Conservation (phyloP, 1,140 invertebrate genomes). For the Drosophila lini region DNA sequence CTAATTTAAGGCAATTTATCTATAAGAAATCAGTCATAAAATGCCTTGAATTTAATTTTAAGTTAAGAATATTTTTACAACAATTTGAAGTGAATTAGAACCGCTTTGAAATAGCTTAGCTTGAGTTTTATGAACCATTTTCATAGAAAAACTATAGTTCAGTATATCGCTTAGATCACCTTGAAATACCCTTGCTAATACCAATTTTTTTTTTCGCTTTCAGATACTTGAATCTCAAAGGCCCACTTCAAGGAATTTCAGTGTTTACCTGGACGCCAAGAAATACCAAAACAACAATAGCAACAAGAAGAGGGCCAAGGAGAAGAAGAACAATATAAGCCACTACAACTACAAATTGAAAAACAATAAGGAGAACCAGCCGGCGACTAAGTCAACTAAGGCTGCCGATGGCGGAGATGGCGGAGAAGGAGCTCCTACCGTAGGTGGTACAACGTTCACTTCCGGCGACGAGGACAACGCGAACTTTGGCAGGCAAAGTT, state of each 20-base stretch:
- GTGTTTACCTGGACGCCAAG: slow-evolving; percentile 64
- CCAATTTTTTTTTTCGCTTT: slow-evolving; percentile 6
- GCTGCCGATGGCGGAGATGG: slow-evolving; percentile 2
- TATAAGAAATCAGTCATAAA: not conserved
- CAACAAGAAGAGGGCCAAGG: slow-evolving; percentile 22
- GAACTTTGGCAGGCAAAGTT: slow-evolving; percentile 70
- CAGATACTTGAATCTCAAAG: slow-evolving; percentile 80
- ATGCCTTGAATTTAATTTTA: not conserved
- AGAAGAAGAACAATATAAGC: slow-evolving; percentile 51
- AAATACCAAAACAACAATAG: slow-evolving; percentile 46
- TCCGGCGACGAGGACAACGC: slow-evolving; percentile 30
- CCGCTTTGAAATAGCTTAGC: not conserved
- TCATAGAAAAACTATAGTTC: not conserved
- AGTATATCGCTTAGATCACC: not conserved
- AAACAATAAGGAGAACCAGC: slow-evolving; percentile 61
- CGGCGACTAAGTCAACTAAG: slow-evolving; percentile 18
- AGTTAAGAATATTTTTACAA: not conserved
- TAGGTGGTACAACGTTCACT: slow-evolving; percentile 25
- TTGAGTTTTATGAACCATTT: not conserved
- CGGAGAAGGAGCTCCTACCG: not conserved
- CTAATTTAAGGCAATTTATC: not conserved
- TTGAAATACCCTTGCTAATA: not conserved
- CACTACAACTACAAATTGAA: slow-evolving; percentile 72
- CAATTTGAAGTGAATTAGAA: not conserved
- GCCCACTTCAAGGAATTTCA: slow-evolving; percentile 69